Evolutionary conservation across 2,888 invertebrate genomes (phyloP).

Genomic region (Eristalis pertinax): DNA sequence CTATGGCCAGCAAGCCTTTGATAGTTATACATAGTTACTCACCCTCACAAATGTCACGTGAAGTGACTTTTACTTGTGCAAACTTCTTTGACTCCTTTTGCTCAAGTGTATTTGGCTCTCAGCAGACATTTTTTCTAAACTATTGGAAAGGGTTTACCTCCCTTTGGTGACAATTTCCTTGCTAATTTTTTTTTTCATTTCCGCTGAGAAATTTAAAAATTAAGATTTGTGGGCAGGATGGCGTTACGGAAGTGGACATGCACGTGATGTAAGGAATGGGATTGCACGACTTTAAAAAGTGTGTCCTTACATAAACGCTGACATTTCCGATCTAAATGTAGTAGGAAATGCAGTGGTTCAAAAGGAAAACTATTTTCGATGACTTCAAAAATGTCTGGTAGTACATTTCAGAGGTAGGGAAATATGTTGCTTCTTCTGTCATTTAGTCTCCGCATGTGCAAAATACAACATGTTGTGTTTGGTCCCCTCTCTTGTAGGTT

Average conservation of each 20-base stretch:
- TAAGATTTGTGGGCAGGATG: not conserved
- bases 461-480: not conserved
- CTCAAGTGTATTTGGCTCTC: conserved; percentile 49
- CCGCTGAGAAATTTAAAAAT: not conserved
- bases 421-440: not conserved
- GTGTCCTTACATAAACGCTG: not conserved
- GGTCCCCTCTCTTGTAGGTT: not conserved
- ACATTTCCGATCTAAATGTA: not conserved
- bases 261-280: not conserved
- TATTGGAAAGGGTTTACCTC: not conserved
- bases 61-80: conserved; percentile 67
- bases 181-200: not conserved
- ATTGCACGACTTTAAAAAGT: not conserved
- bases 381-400: not conserved
- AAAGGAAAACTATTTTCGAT: not conserved
- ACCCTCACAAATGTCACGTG: conserved; percentile 65
- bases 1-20: conserved; percentile 63
- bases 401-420: not conserved
- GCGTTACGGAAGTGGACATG: not conserved
- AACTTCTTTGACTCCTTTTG: conserved; percentile 55
- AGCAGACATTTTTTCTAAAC: conserved; percentile 22
- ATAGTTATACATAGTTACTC: conserved; percentile 61
- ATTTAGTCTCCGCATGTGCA: not conserved
- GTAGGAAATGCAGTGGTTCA: not conserved
- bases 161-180: not conserved